phyloP scores from a whole-genome alignment of 2,113 vertebrate species.

The Eretmodus cyanostictus region DNA sequence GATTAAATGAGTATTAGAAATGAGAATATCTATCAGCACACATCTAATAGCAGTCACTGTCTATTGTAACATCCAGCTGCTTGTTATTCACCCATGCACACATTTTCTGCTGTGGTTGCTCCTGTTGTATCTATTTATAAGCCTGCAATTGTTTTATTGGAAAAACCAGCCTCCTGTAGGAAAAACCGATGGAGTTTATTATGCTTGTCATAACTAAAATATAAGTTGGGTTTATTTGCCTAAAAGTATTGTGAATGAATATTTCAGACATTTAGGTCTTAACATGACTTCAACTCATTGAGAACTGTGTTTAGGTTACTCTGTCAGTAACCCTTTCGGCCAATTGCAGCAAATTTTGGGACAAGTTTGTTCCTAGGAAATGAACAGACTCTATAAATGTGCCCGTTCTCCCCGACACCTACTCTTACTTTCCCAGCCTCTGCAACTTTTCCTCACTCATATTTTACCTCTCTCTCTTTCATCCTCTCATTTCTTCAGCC shows the following conservation, averaged over 20 bases:
- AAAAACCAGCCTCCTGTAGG: neutral
- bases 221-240: neutral
- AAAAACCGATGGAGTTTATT: neutral
- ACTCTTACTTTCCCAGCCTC: neutral
- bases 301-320: neutral
- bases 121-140: neutral
- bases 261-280: neutral
- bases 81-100: neutral
- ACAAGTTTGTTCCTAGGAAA: neutral
- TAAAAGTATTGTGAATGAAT: neutral
- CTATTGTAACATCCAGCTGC: neutral
- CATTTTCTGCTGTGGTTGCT: neutral
- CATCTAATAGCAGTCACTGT: neutral
- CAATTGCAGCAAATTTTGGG: neutral
- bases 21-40: neutral
- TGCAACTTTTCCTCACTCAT: conserved; percentile 4
- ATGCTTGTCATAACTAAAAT: neutral
- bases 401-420: neutral
- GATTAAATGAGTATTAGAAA: neutral
- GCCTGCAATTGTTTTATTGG: neutral
- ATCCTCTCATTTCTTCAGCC: conserved; percentile 61
- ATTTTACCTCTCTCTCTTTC: conserved; percentile 6
- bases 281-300: neutral
- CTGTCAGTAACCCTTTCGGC: neutral
- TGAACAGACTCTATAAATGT: neutral